Conservation (phyloP, 2,113 vertebrate genomes). For the Microcebus jonahi region DNA sequence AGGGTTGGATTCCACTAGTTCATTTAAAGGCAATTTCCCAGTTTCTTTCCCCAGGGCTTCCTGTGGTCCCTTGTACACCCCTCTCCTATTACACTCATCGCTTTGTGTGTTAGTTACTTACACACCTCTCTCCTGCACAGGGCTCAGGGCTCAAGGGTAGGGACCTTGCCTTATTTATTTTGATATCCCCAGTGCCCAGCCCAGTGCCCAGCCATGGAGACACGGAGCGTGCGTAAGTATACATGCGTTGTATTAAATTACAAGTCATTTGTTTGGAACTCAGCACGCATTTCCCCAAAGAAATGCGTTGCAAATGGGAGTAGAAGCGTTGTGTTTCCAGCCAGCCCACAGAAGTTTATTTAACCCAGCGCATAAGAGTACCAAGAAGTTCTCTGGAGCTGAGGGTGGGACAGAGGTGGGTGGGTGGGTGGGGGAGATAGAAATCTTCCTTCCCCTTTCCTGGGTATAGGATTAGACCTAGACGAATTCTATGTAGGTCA, state of each 20-base stretch:
- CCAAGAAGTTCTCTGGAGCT: neutral
- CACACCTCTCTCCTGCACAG: too few species aligned
- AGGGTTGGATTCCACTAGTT: neutral
- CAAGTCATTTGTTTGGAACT: neutral
- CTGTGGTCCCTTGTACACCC: neutral
- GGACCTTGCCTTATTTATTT: neutral
- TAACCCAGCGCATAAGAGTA: neutral
- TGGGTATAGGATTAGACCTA: neutral
- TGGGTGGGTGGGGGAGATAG: neutral
- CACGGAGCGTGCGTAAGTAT: neutral
- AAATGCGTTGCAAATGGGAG: neutral
- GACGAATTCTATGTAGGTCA: neutral
- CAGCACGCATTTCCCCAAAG: constrained; percentile 16
- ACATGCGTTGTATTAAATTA: neutral
- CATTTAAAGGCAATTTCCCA: neutral
- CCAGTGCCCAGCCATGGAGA: neutral
- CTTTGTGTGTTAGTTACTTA: neutral
- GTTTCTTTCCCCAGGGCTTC: neutral
- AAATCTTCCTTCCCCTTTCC: neutral
- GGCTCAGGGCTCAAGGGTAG: neutral
- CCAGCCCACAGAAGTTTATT: neutral
- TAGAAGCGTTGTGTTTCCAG: neutral
- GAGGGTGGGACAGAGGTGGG: accelerated
- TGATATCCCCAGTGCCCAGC: neutral
- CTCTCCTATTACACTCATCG: neutral